Base-by-base conservation (phyloP, 1,140 invertebrate species). In the Lordiphosa mommai region DNA sequence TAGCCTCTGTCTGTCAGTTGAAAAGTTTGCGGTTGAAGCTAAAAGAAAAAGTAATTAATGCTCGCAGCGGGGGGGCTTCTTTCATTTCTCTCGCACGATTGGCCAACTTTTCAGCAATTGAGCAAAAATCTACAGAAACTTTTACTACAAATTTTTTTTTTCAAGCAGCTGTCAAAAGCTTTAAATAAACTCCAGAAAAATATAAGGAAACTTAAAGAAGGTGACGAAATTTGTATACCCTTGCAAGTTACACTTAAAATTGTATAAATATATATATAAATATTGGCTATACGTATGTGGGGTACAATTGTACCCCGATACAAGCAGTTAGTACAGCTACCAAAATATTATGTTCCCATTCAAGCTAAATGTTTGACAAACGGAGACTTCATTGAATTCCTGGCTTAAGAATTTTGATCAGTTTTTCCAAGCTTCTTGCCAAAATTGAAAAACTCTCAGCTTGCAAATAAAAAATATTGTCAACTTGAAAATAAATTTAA, bases 11-110 rank as follows among this genome's bases (percentile, higher is more conserved):
- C 36, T 56, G 65, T 56, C 27, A 47, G 23, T 7, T 17, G 40
- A 55, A 61, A 66, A 41, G 32, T 36, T 50, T 38, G 38, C 51
- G 32, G 37, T 52, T 63, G 47, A 38, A 61, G 53, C 77, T 58
- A 36, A 49, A 27, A 65, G 27, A 36, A 38, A 68, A 77, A 77
- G 59, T 76, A 71, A 77, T 77, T 66, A 77, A 53, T 61, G 72
- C 40, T 71, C 47, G 56, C 65, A 65, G 43, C 37, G 51, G 52
- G 1, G 51, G 52, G 1, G 29, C 10, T 43, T 63, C 46, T 17
- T 41, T 57, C 59, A 48, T 34, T 41, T 17, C 8, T 8, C 60
- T 63, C 58, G 52, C 61, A 30, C 46, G 44, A 40, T 38, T 53
- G 59, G 32, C 47, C 29, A 63, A 68, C 37, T 74, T 64, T 59